Conservation (phyloP, 2,888 invertebrate genomes). For the Plagodis dolabraria region DNA sequence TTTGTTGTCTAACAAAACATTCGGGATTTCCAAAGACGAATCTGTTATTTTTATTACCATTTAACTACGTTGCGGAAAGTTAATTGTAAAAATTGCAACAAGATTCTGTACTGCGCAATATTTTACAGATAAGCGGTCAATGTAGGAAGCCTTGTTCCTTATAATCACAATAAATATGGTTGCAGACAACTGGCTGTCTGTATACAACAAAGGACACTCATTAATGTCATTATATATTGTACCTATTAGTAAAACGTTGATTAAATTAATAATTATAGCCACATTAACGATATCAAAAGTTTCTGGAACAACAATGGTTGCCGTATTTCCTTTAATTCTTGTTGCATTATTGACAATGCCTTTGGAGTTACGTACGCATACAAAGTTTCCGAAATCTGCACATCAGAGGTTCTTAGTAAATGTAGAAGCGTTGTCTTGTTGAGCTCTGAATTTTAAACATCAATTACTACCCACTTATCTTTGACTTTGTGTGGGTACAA, state of each 20-base stretch:
- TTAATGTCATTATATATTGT: conserved; percentile 30
- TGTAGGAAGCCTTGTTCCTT: conserved; percentile 51
- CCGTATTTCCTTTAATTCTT: conserved; percentile 7
- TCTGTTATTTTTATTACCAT: too few species aligned
- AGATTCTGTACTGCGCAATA: conserved; percentile 64
- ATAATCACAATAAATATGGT: conserved; percentile 32
- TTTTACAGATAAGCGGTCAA: conserved; percentile 70
- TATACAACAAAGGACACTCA: conserved; percentile 24
- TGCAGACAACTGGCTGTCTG: conserved; percentile 32
- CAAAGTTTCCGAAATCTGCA: not conserved
- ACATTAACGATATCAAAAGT: conserved; percentile 18
- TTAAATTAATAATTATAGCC: conserved; percentile 26
- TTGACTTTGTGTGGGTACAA: conserved; percentile 42
- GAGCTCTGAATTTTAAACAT: conserved; percentile 39
- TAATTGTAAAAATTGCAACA: conserved; percentile 15
- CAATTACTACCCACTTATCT: conserved; percentile 41
- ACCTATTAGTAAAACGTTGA: conserved; percentile 30
- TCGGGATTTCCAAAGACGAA: too few species aligned
- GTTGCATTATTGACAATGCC: conserved; percentile 1
- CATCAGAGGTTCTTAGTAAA: conserved; percentile 14
- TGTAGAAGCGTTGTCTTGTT: conserved; percentile 18
- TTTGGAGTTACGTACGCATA: not conserved
- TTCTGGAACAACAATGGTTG: conserved; percentile 12
- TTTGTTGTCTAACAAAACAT: too few species aligned
- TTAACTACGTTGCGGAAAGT: conserved; percentile 18